phyloP scores from a whole-genome alignment of 92 coral and sea anemone species.

The Palythoa caribaeorum region DNA sequence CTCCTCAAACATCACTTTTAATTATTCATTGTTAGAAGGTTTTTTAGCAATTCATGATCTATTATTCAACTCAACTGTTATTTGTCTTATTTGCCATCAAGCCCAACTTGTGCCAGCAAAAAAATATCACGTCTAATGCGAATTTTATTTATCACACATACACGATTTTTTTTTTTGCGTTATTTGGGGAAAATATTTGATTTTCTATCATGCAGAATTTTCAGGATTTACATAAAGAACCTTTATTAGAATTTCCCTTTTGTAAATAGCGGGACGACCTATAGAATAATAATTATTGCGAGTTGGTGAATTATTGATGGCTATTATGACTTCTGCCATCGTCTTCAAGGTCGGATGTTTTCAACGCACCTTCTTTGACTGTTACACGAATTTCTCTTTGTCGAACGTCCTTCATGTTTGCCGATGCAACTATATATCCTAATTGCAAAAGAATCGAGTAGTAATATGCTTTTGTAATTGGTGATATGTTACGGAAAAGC shows the following conservation, averaged over 20 bases:
- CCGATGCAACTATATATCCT: background rate
- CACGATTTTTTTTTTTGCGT: background rate
- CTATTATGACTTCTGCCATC: slow-evolving; percentile 20
- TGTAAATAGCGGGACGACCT: slow-evolving; percentile 21
- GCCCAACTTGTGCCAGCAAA: background rate
- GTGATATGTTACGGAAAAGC: background rate
- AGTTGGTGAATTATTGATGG: slow-evolving; percentile 36
- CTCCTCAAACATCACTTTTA: slow-evolving; percentile 64
- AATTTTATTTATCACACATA: background rate
- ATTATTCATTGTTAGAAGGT: slow-evolving; percentile 69
- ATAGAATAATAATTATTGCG: slow-evolving; percentile 15
- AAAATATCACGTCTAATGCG: background rate
- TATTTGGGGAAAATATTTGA: background rate
- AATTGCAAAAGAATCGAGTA: slow-evolving; percentile 3
- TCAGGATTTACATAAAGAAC: slow-evolving; percentile 27
- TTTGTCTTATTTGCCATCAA: slow-evolving; percentile 3
- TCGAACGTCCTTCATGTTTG: background rate
- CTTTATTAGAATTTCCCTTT: slow-evolving; percentile 21
- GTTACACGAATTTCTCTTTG: background rate
- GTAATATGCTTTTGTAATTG: background rate
- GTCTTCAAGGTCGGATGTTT: background rate
- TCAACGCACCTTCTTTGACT: background rate
- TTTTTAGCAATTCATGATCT: slow-evolving; percentile 28
- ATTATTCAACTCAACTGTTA: slow-evolving; percentile 16
- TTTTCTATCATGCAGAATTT: slow-evolving; percentile 1